Percentiles rank a stretch among this genome's conserved stretches.
phyloP scores from a whole-genome alignment of 2,797 vertebrate genomes.

The Epinephelus awoara region DNA sequence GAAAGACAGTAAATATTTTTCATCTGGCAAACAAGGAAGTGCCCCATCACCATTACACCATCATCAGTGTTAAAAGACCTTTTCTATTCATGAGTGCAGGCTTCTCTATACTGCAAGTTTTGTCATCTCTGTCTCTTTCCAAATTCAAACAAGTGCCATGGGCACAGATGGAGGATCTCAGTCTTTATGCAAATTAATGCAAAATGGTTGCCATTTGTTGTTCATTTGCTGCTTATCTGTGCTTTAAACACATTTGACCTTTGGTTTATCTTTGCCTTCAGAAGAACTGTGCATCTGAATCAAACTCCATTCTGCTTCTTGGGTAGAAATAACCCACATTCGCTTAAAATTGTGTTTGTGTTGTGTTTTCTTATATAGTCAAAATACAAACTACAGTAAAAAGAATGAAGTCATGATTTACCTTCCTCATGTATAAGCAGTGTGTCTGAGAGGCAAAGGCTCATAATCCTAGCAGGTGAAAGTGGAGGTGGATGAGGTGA shows the following conservation, averaged over 20 bases:
- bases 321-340: background rate
- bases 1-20: background rate
- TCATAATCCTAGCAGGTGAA: constrained; percentile 26
- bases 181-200: constrained; percentile 1
- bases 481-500: constrained; percentile 37
- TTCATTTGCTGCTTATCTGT: background rate
- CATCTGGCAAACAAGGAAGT: background rate
- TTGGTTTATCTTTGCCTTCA: background rate
- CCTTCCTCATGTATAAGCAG: background rate
- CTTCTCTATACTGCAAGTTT: background rate
- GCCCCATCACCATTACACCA: background rate
- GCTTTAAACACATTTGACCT: constrained; percentile 12
- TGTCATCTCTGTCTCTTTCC: background rate
- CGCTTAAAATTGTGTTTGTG: background rate
- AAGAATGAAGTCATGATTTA: constrained; percentile 19
- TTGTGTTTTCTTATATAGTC: background rate
- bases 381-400: constrained; percentile 10
- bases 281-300: background rate
- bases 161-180: background rate
- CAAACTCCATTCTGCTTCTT: background rate
- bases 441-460: constrained; percentile 31
- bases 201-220: background rate
- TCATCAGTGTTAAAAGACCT: background rate
- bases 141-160: constrained; percentile 1
- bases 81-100: background rate